phyloP scores from a whole-genome alignment of 1,140 invertebrate species.

The Drosophila orena region DNA sequence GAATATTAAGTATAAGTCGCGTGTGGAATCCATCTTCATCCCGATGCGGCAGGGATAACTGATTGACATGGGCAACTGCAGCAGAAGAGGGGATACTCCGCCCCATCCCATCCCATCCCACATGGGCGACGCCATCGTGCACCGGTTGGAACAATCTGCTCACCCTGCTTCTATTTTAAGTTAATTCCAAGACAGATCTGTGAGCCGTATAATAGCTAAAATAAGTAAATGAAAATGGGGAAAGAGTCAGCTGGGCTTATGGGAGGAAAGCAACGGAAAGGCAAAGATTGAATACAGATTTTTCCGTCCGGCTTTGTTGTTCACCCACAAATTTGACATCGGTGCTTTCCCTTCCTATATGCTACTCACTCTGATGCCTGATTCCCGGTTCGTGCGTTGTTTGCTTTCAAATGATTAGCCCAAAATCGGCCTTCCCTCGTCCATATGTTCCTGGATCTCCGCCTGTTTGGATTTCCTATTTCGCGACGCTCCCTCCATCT shows the following conservation, averaged over 20 bases:
- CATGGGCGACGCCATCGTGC: slow-evolving; percentile 72
- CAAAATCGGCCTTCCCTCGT: slow-evolving; percentile 21
- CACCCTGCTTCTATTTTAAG: slow-evolving; percentile 65
- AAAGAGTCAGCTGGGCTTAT: background rate
- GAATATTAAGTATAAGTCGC: slow-evolving; percentile 56
- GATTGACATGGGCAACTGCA: slow-evolving; percentile 45
- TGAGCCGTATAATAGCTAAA: slow-evolving; percentile 49
- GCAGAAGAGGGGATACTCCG: background rate
- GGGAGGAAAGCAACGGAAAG: background rate
- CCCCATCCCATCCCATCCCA: slow-evolving; percentile 36
- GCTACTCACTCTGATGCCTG: slow-evolving; percentile 52
- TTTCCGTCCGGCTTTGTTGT: slow-evolving; percentile 37
- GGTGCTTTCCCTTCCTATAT: background rate
- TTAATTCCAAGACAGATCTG: slow-evolving; percentile 74
- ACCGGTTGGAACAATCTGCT: slow-evolving; percentile 54
- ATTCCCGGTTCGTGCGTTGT: slow-evolving; percentile 58
- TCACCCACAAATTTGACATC: slow-evolving; percentile 63
- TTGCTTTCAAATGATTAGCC: slow-evolving; percentile 58
- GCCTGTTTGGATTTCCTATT: slow-evolving; percentile 48
- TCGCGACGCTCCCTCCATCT: background rate
- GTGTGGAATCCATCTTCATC: slow-evolving; percentile 72
- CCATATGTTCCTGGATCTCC: background rate
- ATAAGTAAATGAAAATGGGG: slow-evolving; percentile 32
- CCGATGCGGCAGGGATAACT: slow-evolving; percentile 3
- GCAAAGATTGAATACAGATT: slow-evolving; percentile 31